These are phyloP conservation scores for Brachyalestes nurse DNA, from an alignment of 2,797 vertebrate genomes.

Conservation along the genomic window DNA sequence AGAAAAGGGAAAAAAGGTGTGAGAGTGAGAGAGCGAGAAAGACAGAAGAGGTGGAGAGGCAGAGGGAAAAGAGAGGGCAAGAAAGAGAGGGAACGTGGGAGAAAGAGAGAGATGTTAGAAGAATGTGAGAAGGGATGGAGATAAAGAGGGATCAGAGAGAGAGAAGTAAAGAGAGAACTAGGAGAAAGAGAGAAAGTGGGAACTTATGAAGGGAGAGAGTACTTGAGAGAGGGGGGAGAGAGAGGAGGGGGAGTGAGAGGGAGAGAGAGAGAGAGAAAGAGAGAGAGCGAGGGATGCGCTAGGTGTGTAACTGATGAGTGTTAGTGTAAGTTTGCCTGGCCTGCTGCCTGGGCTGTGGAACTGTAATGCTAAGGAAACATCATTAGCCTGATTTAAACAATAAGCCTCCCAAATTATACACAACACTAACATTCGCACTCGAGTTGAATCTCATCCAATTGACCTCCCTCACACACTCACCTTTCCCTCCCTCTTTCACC, in stretches of 20 bases:
- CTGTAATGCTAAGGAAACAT: conserved; percentile 44
- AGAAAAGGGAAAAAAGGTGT: not conserved
- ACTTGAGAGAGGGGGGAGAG: conserved; percentile 31
- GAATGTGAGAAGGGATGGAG: conserved; percentile 37
- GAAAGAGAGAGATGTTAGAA: not conserved
- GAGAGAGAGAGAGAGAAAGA: too few relatives aligned
- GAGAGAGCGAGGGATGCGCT: not conserved
- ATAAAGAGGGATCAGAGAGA: not conserved
- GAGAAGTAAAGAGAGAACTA: not conserved
- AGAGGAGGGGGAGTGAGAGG: conserved; percentile 43
- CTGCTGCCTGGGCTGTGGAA: conserved; percentile 22
- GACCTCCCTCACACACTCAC: conserved; percentile 20
- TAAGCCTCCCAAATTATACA: conserved; percentile 41
- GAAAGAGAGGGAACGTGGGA: conserved; percentile 51
- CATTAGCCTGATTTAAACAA: conserved; percentile 47
- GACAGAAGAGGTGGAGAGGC: not conserved
- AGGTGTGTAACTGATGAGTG: conserved; percentile 33
- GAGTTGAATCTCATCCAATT: conserved; percentile 51
- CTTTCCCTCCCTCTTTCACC: not conserved
- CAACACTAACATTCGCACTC: conserved; percentile 37
- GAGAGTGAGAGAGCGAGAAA: not conserved
- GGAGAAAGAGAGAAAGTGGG: conserved; percentile 31
- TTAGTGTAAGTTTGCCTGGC: conserved; percentile 41
- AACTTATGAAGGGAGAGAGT: not conserved
- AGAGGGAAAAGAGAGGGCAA: not conserved